Evolutionary conservation across 37 sponge, comb jelly and placozoan genomes (phyloP), one percentile per base, ranked within the genome.

Genomic region (Hormiphora californensis): DNA sequence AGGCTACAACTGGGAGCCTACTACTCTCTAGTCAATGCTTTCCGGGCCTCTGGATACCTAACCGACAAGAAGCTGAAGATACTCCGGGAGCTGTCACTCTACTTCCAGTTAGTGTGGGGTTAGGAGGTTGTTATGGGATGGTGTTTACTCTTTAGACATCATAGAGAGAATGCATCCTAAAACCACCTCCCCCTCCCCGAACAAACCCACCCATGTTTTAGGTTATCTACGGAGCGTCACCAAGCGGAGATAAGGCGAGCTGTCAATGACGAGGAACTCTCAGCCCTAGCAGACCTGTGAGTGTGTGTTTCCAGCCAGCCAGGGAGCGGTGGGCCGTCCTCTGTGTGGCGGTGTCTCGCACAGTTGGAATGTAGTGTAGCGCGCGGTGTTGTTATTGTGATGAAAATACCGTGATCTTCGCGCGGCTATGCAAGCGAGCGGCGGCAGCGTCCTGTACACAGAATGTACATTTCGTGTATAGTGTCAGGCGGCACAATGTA

Each of bases 161-260:
- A 49, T 15, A 17, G 53, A 49, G 53, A 49, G 15, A 17, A 15
- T 49, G n/a, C n/a, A n/a, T n/a, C n/a, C n/a, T n/a, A n/a, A n/a
- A n/a, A n/a, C n/a, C n/a, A n/a, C n/a, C n/a, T n/a, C n/a, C n/a
- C n/a, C n/a, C n/a, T n/a, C n/a, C n/a, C n/a, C n/a, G n/a, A n/a
- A n/a, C n/a, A n/a, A n/a, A n/a, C n/a, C n/a, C n/a, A n/a, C n/a
- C 15, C 53, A 49, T 32, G 1, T 40, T 51, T 23, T 68, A 92
- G 92, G 32, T 85, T 94, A 32, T 92, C 94, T 11, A 22, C 86
- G 41, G 94, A 92, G 54, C 63, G 94, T 15, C 92, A 94, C 63
- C 87, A 89, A 54, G 94, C 92, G 4, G 94, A 94, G 59, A 57
- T 94, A 19, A 63, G 94, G 11, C 89, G 94, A 86, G 94, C 94